Base-by-base conservation (phyloP, 2,113 vertebrate species). In the Cryptotis parvus region DNA sequence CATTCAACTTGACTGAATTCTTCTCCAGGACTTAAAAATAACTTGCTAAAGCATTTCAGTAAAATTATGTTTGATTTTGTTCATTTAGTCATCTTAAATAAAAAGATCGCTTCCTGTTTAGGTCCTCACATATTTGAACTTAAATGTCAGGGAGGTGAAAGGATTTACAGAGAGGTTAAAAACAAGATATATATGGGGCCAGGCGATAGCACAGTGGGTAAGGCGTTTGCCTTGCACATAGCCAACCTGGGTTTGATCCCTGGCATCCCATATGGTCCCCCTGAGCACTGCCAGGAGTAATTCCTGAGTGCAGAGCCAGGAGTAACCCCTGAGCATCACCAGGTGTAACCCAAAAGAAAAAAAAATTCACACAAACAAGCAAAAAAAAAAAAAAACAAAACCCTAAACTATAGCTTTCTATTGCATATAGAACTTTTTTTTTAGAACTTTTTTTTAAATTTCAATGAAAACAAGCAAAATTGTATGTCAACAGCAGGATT, bases 381-480 rank as follows among this genome's bases (percentile, higher is more conserved):
- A 52, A 52, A 52, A 52, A 6, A 18, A 58, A 58, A 22, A 58
- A 58, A 58, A 58, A 58, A 49, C 45, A 49, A 49, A n/a, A n/a
- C n/a, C n/a, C n/a, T n/a, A n/a, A n/a, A 18, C 24, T 22, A 80
- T 45, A 26, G 4, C 75, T 86, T 90, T 72, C 76, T 91, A 72
- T 72, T 66, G 18, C 31, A 55, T 3, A 7, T 35, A n/a, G 52
- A 82, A n/a, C n/a, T n/a, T n/a, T n/a, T n/a, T n/a, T n/a, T n/a
- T n/a, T n/a, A n/a, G n/a, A n/a, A n/a, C n/a, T 83, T 26, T 88
- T 81, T 78, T 66, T 76, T 12, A 49, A 6, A 43, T 86, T 84
- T 52, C 87, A 77, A 86, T 85, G 41, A 70, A 91, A 95, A 84
- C 35, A 81, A 93, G 26, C 58, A 65, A 92, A 81, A 12, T 39